phyloP scores from a whole-genome alignment of 2,888 invertebrate species.

The Rhagonycha fulva region DNA sequence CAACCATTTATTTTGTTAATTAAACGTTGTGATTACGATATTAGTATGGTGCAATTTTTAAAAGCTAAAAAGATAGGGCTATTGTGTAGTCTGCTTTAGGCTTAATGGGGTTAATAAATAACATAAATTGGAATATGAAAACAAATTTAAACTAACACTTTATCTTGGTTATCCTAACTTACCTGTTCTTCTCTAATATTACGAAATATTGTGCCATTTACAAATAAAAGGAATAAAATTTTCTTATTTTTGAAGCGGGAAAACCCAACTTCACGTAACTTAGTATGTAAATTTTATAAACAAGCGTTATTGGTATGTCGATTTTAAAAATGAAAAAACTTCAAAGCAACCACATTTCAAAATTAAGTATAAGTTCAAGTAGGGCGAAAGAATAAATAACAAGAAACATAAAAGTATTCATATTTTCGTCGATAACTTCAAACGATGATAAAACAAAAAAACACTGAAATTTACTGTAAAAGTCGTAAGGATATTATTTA shows the following conservation, averaged over 20 bases:
- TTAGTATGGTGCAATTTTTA: neutral
- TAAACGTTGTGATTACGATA: neutral
- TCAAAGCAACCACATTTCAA: neutral
- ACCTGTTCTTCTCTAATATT: neutral
- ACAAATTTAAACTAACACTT: neutral
- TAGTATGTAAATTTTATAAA: neutral
- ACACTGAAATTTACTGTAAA: neutral
- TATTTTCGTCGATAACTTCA: neutral
- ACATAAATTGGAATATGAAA: neutral
- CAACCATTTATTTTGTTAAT: neutral
- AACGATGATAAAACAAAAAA: neutral
- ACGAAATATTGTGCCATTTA: neutral
- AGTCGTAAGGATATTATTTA: neutral
- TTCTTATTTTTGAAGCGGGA: neutral
- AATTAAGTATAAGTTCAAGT: neutral
- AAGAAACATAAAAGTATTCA: neutral
- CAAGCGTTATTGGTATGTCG: neutral
- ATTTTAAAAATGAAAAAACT: neutral
- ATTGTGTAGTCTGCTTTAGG: neutral
- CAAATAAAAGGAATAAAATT: neutral
- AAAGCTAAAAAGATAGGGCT: neutral
- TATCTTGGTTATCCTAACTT: neutral
- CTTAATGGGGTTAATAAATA: neutral
- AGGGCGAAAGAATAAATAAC: neutral
- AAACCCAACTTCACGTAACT: neutral